Base-by-base conservation (phyloP, 1,140 invertebrate species). In the Eriocheir sinensis region DNA sequence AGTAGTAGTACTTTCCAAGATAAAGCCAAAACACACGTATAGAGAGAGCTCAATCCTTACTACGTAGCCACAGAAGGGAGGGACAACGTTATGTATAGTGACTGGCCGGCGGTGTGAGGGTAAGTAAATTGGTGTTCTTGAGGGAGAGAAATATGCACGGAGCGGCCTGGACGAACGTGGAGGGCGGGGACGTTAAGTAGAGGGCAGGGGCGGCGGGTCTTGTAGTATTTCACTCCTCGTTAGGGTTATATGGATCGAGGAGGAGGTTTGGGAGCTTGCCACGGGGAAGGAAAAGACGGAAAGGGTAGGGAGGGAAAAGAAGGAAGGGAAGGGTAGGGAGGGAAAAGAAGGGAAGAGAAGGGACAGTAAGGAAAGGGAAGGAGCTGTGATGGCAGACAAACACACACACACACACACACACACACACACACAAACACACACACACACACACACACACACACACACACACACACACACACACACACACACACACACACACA, bases 221-320 rank as follows among this genome's bases (percentile, higher is more conserved):
- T 72, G 60, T 72, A 72, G 21, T 72, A 72, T 72, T 72, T 72
- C 60, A 72, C 60, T 72, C 60, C 60, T 72, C 60, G 60, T 72
- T 72, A 72, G n/a, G 60, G 60, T 72, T 72, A 72, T 72, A 72
- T 72, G 27, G 60, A 72, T 72, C 60, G 60, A 72, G 60, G n/a
- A n/a, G 60, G n/a, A n/a, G 9, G 60, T 72, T 72, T 72, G n/a
- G n/a, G n/a, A n/a, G 60, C 60, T n/a, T 1, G 21, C 60, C 27
- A n/a, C 8, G 17, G 21, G 60, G 27, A n/a, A n/a, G 48, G 48
- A 9, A 72, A n/a, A n/a, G 80, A 12, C 80, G 80, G 15, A 38
- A 3, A n/a, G 80, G 36, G 36, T 83, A 83, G 60, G 12, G n/a
- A 72, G n/a, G 60, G 12, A n/a, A 72, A 72, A 72, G 12, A n/a